These are phyloP conservation scores for Spodoptera frugiperda DNA, from an alignment of 1,140 invertebrate genomes.

Conservation along the genomic window DNA sequence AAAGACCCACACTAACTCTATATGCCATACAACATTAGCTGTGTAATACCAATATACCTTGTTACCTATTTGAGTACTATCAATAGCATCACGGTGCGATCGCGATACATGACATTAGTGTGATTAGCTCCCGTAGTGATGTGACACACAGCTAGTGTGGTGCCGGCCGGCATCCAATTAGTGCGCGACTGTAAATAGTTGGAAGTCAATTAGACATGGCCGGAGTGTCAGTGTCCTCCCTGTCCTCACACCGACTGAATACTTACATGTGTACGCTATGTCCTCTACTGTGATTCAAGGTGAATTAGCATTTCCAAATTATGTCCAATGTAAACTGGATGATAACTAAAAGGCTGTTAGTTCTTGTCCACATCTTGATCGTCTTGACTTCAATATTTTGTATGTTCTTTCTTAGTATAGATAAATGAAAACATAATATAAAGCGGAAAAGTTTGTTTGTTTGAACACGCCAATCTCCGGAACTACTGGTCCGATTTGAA, in stretches of 20 bases:
- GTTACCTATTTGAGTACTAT: neutral
- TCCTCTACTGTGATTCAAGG: neutral
- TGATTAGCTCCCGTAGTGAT: neutral
- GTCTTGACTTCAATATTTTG: too few species aligned
- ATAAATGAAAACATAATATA: too few species aligned
- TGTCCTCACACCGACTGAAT: neutral
- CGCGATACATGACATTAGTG: neutral
- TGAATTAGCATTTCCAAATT: neutral
- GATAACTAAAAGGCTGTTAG: neutral
- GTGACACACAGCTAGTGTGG: neutral
- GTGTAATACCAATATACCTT: conserved; percentile 21
- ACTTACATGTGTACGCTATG: conserved; percentile 21
- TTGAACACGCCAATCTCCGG: too few species aligned
- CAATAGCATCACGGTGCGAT: neutral
- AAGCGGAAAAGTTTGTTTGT: too few species aligned
- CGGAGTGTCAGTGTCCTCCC: neutral
- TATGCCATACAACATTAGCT: too few species aligned
- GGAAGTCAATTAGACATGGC: conserved; percentile 18
- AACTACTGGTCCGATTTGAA: too few species aligned
- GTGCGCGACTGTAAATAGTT: conserved; percentile 24
- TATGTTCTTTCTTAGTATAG: too few species aligned
- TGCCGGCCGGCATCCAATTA: conserved; percentile 23
- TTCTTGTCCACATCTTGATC: too few species aligned
- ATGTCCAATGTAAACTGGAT: neutral
- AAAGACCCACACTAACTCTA: too few species aligned